These are phyloP conservation scores for Contarinia nasturtii DNA, from an alignment of 1,140 invertebrate species.

Conservation along the genomic window DNA sequence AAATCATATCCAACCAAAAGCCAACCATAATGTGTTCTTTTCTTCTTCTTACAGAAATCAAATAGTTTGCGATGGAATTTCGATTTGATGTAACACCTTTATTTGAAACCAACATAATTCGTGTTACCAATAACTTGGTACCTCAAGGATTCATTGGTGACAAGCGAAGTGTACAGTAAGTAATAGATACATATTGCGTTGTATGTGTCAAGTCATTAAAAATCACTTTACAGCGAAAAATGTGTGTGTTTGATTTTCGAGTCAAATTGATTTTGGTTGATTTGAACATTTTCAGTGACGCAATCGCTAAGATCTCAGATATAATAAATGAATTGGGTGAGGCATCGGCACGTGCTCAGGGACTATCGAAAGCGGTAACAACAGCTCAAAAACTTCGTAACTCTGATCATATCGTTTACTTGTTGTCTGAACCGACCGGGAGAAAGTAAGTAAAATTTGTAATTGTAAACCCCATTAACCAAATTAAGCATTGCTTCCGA, in stretches of 20 bases:
- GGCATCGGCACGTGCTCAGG: conserved; percentile 52
- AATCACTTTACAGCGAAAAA: no score
- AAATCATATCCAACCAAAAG: no score
- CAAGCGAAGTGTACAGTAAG: conserved; percentile 34
- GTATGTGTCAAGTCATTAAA: no score
- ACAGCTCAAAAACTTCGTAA: conserved; percentile 42
- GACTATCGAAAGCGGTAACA: conserved; percentile 48
- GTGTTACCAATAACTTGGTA: conserved; percentile 33
- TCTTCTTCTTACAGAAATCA: not conserved
- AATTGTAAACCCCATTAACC: not conserved
- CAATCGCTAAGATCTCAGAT: conserved; percentile 37
- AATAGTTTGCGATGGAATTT: conserved; percentile 31
- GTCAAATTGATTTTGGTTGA: no score
- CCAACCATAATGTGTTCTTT: not conserved
- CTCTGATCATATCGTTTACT: conserved; percentile 42
- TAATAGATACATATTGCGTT: conserved; percentile 10
- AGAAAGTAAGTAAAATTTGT: conserved; percentile 30
- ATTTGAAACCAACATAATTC: conserved; percentile 34
- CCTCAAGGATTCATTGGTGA: conserved; percentile 38
- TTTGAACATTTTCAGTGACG: conserved; percentile 29
- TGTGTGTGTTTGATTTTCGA: no score
- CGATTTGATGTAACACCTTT: conserved; percentile 37
- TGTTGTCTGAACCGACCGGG: conserved; percentile 39
- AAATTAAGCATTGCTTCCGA: no score
- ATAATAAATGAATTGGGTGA: conserved; percentile 49